Conservation (phyloP, 2,113 vertebrate genomes). For the Puma concolor region DNA sequence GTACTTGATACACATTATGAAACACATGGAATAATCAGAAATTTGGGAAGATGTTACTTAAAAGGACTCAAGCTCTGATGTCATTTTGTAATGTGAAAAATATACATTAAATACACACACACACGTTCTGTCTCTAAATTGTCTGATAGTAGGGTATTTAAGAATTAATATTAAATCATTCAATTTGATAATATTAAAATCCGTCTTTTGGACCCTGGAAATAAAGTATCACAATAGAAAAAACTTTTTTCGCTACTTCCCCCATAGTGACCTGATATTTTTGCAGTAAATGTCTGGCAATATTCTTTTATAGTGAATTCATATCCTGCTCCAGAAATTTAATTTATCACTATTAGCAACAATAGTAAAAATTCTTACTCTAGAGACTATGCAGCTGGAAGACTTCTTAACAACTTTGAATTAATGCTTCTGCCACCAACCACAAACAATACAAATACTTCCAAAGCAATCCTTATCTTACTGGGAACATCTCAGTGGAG, state of each 20-base stretch:
- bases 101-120: neutral
- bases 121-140: neutral
- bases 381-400: neutral
- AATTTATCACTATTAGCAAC: neutral
- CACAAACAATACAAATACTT: neutral
- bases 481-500: neutral
- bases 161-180: constrained; percentile 20
- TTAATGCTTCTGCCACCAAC: neutral
- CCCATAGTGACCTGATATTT: neutral
- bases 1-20: neutral
- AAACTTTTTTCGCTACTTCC: neutral
- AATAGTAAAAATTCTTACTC: constrained; percentile 3
- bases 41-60: neutral
- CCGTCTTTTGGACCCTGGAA: neutral
- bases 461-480: neutral
- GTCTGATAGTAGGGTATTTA: neutral
- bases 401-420: neutral
- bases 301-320: neutral
- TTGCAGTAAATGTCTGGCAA: neutral
- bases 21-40: neutral
- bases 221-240: neutral
- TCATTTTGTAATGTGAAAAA: constrained; percentile 17
- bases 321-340: neutral
- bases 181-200: neutral
- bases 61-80: neutral